phyloP scores from a whole-genome alignment of 2,888 invertebrate genomes.

The Helobdella robusta region DNA sequence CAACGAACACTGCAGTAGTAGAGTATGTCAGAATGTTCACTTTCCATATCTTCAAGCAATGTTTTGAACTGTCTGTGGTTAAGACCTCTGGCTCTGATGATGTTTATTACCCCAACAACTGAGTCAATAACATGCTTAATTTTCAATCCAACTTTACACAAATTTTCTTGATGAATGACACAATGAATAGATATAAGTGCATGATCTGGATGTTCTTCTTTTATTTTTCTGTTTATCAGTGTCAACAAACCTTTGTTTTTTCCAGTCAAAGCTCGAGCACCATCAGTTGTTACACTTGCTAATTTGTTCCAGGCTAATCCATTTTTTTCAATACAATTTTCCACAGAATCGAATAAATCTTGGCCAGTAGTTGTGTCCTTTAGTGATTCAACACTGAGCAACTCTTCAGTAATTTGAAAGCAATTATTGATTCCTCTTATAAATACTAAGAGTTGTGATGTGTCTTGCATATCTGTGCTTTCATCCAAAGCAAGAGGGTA shows the following conservation, averaged over 20 bases:
- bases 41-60: slow-evolving; percentile 10
- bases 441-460: background rate
- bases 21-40: slow-evolving; percentile 18
- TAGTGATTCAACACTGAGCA: background rate
- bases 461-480: slow-evolving; percentile 9
- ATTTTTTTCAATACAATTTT: background rate
- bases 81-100: slow-evolving; percentile 21
- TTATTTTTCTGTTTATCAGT: background rate
- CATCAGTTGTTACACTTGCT: slow-evolving; percentile 12
- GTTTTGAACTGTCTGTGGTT: slow-evolving; percentile 15
- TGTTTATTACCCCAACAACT: slow-evolving; percentile 8
- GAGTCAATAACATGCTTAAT: slow-evolving; percentile 13
- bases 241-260: background rate
- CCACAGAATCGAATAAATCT: slow-evolving; percentile 9
- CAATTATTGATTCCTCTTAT: background rate
- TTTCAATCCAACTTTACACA: background rate
- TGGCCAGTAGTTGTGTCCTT: slow-evolving; percentile 15
- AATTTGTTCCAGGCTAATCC: background rate
- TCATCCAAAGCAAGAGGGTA: too few relatives aligned
- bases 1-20: slow-evolving; percentile 9
- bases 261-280: slow-evolving; percentile 9
- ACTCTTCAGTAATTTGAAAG: slow-evolving; percentile 1
- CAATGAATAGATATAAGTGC: slow-evolving; percentile 7
- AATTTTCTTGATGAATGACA: slow-evolving; percentile 5
- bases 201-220: background rate